Conservation (phyloP, 1,140 invertebrate genomes). For the Macrobrachium rosenbergii region DNA sequence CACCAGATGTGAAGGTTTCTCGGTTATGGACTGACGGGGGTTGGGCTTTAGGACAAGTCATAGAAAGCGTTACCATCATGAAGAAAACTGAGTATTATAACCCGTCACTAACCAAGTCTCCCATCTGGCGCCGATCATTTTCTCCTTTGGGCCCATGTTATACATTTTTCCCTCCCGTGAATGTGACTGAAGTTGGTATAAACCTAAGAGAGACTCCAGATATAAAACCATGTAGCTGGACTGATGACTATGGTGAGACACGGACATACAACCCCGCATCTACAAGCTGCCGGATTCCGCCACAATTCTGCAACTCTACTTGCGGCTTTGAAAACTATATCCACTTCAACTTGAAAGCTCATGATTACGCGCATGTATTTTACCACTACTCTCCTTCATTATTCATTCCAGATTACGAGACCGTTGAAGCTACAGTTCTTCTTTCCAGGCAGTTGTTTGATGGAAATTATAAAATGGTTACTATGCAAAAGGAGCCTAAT, state of each 20-base stretch:
- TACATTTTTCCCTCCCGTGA: conserved; percentile 23
- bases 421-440: background rate
- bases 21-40: conserved; percentile 23
- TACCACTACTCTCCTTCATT: background rate
- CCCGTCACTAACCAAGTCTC: background rate
- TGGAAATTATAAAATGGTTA: conserved; percentile 28
- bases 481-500: background rate
- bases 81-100: background rate
- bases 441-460: conserved; percentile 37
- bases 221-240: conserved; percentile 1
- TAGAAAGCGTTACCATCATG: background rate
- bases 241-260: conserved; percentile 1
- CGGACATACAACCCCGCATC: background rate
- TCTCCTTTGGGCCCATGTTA: conserved; percentile 41
- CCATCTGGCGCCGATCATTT: conserved; percentile 4
- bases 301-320: conserved; percentile 22
- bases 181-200: background rate
- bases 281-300: background rate
- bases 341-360: background rate
- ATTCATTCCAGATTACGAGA: background rate
- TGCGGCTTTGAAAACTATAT: conserved; percentile 41
- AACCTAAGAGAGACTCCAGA: background rate
- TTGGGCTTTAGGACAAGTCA: conserved; percentile 26
- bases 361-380: conserved; percentile 7
- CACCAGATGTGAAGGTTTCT: background rate